phyloP scores from a whole-genome alignment of 2,888 invertebrate genomes.

The Drosophila nr. medialis region DNA sequence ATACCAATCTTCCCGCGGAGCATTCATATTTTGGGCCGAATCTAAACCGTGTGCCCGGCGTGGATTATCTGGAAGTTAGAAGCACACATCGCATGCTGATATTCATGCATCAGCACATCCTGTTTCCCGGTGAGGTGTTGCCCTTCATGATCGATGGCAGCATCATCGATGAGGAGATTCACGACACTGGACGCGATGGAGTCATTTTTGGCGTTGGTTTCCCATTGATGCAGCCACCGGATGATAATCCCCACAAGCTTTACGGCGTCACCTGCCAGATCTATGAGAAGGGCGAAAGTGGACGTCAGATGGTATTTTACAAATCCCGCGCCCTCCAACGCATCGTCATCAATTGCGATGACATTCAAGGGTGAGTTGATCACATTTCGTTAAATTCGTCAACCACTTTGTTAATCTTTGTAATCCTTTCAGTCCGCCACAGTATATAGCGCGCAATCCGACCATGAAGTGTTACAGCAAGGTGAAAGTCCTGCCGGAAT shows the following conservation, averaged over 20 bases:
- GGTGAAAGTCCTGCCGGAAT: slow-evolving; percentile 89
- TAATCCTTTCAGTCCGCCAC: slow-evolving; percentile 68
- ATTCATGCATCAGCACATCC: slow-evolving; percentile 87
- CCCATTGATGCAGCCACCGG: slow-evolving; percentile 70
- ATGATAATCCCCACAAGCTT: slow-evolving; percentile 50
- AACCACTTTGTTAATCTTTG: not conserved
- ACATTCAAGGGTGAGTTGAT: slow-evolving; percentile 75
- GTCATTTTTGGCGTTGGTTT: slow-evolving; percentile 84
- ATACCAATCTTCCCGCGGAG: slow-evolving; percentile 86
- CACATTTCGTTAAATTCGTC: not conserved
- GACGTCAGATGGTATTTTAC: slow-evolving; percentile 85
- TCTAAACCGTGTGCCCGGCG: slow-evolving; percentile 87
- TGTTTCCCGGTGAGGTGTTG: slow-evolving; percentile 92
- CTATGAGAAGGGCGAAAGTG: slow-evolving; percentile 83
- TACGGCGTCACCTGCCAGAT: slow-evolving; percentile 85
- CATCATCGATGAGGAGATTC: slow-evolving; percentile 78
- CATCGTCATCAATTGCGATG: slow-evolving; percentile 85
- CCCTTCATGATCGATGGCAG: slow-evolving; percentile 88
- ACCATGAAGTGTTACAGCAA: slow-evolving; percentile 86
- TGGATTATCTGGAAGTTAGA: slow-evolving; percentile 87
- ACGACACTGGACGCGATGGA: slow-evolving; percentile 77
- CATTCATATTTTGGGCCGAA: slow-evolving; percentile 85
- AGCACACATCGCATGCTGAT: slow-evolving; percentile 86
- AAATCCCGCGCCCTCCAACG: slow-evolving; percentile 92
- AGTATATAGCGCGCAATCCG: slow-evolving; percentile 80